phyloP scores from a whole-genome alignment of 2,113 vertebrate genomes.

The Calidris pygmaea region DNA sequence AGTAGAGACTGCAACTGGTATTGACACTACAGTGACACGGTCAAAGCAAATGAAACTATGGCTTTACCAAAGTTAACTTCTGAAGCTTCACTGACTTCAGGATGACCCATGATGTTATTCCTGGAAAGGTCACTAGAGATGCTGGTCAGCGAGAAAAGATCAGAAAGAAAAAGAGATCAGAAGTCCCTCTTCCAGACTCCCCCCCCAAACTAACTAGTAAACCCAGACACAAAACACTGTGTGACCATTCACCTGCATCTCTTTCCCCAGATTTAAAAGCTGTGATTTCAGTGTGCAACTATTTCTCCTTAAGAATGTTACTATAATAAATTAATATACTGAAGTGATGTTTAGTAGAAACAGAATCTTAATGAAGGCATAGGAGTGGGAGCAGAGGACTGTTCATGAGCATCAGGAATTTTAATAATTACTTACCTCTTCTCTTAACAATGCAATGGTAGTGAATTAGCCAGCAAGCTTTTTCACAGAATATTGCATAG shows the following conservation, averaged over 20 bases:
- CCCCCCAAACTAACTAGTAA: neutral
- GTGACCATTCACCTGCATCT: neutral
- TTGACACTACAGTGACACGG: neutral
- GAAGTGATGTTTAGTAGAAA: constrained; percentile 1
- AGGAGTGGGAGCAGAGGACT: neutral
- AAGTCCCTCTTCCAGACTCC: neutral
- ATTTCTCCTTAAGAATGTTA: neutral
- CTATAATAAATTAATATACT: neutral
- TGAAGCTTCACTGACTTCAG: neutral
- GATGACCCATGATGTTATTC: neutral
- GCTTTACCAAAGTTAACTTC: neutral
- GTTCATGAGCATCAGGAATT: neutral
- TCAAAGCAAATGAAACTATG: neutral
- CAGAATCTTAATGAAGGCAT: neutral
- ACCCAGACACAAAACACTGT: neutral
- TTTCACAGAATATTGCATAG: neutral
- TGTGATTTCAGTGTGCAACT: neutral
- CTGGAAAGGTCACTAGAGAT: neutral
- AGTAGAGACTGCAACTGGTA: neutral
- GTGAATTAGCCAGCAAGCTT: neutral
- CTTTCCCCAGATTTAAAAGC: neutral
- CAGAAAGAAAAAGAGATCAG: neutral
- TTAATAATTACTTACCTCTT: neutral
- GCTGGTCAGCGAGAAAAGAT: neutral
- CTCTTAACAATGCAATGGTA: neutral